Conservation (phyloP, 1,140 invertebrate genomes). For the Pseudomyrmex sp. region DNA sequence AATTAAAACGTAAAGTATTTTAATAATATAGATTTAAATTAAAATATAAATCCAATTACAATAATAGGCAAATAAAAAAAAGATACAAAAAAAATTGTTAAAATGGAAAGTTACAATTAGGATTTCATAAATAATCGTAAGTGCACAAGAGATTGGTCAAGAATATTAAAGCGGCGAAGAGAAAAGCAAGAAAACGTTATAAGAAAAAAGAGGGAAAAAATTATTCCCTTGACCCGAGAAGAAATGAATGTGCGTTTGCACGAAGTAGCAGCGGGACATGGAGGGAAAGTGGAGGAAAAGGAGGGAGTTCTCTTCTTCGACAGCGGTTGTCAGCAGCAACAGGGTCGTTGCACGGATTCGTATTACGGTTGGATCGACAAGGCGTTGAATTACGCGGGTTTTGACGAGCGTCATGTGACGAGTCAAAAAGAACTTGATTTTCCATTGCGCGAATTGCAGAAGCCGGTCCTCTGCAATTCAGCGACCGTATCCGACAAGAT, state of each 20-base stretch:
- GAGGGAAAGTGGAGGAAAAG: not conserved
- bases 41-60: not conserved
- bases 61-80: not conserved
- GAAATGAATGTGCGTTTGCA: slow-evolving; percentile 39
- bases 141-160: not conserved
- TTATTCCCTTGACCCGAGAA: not conserved
- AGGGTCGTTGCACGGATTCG: slow-evolving; percentile 54
- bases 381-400: not conserved
- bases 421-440: slow-evolving; percentile 19
- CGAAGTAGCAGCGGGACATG: not conserved
- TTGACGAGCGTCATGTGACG: slow-evolving; percentile 20
- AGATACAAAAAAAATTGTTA: not conserved
- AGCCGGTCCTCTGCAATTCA: not conserved
- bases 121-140: not conserved
- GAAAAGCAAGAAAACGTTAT: not conserved
- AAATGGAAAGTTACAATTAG: not conserved
- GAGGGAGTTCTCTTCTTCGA: not conserved
- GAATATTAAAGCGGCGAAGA: not conserved
- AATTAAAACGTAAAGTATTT: not conserved
- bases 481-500: not conserved
- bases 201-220: not conserved
- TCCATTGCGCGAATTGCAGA: not conserved
- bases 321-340: slow-evolving; percentile 16
- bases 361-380: slow-evolving; percentile 32
- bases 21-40: too few relatives aligned